A percentile compares a stretch with the other conserved stretches of the same genome.
Conservation (phyloP, 2,797 vertebrate species). For the Selene dorsalis region DNA sequence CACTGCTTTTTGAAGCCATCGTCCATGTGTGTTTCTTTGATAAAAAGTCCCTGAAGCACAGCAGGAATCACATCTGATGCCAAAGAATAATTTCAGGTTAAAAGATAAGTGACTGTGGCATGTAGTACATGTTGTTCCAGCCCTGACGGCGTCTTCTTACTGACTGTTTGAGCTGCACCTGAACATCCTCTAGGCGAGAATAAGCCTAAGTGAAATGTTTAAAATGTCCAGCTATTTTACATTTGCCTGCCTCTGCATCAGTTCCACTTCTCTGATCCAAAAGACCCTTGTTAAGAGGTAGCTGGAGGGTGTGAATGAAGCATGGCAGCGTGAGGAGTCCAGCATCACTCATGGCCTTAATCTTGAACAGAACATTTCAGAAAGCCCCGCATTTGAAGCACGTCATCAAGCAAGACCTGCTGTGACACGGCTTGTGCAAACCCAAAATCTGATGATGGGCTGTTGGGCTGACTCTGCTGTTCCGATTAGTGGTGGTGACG, state of each 20-base stretch:
- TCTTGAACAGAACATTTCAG: slow-evolving; percentile 34
- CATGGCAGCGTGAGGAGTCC: slow-evolving; percentile 17
- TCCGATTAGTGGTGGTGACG: slow-evolving; percentile 28
- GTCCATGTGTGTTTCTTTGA: slow-evolving; percentile 34
- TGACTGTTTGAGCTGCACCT: neutral
- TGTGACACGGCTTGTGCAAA: slow-evolving; percentile 25
- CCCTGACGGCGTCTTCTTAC: too few species aligned
- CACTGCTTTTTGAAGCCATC: slow-evolving; percentile 36
- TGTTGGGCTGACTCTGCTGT: slow-evolving; percentile 15
- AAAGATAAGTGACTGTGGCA: too few species aligned
- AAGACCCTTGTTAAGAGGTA: slow-evolving; percentile 18
- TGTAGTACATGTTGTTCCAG: too few species aligned
- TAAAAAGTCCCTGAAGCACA: slow-evolving; percentile 27
- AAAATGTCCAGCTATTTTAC: slow-evolving; percentile 49
- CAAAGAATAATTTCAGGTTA: slow-evolving; percentile 20
- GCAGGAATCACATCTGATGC: slow-evolving; percentile 52
- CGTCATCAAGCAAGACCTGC: slow-evolving; percentile 22
- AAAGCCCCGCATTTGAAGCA: slow-evolving; percentile 30
- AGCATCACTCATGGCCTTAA: slow-evolving; percentile 28
- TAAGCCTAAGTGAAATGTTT: slow-evolving; percentile 42
- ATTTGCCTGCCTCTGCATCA: slow-evolving; percentile 14
- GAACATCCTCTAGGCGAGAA: slow-evolving; percentile 26
- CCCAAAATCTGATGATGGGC: neutral
- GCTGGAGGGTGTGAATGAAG: slow-evolving; percentile 33
- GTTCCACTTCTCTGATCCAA: slow-evolving; percentile 28